These are phyloP conservation scores for Oncorhynchus nerka DNA, from an alignment of 2,113 vertebrate species.

Conservation along the genomic window DNA sequence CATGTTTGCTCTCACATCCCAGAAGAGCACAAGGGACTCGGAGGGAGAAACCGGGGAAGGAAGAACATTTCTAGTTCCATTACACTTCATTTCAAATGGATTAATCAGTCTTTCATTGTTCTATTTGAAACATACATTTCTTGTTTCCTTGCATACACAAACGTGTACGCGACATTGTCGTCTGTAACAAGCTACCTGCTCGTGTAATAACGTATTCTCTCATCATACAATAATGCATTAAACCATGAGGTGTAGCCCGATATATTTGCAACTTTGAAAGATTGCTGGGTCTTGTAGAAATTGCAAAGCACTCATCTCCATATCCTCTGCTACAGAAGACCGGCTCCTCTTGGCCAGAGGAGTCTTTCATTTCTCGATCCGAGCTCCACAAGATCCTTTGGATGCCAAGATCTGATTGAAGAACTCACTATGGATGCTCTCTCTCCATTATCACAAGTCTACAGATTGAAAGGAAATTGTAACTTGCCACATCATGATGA, in stretches of 20 bases:
- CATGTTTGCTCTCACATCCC: background rate
- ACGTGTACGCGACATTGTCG: conserved; percentile 7
- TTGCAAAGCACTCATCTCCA: conserved; percentile 7
- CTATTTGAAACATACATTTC: background rate
- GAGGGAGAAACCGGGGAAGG: background rate
- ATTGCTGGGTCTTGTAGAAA: background rate
- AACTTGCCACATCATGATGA: no score
- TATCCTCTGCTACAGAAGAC: conserved; percentile 16
- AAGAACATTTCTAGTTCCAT: background rate
- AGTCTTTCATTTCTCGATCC: background rate
- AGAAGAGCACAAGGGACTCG: background rate
- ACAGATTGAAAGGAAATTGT: background rate
- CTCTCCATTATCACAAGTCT: background rate
- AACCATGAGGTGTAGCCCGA: conserved; percentile 37
- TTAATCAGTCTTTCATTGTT: conserved; percentile 10
- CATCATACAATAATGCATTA: conserved; percentile 52
- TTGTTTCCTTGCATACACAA: conserved; percentile 1
- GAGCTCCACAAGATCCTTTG: background rate
- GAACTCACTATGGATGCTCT: conserved; percentile 4
- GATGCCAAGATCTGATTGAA: background rate
- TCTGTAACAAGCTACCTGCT: conserved; percentile 23
- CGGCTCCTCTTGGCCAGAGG: background rate
- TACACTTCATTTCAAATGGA: background rate
- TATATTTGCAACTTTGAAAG: conserved; percentile 33
- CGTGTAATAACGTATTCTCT: conserved; percentile 42